Evolutionary conservation across 2,888 invertebrate species (phyloP), one percentile per base, ranked within the genome.

Genomic region (Dicycla oo): DNA sequence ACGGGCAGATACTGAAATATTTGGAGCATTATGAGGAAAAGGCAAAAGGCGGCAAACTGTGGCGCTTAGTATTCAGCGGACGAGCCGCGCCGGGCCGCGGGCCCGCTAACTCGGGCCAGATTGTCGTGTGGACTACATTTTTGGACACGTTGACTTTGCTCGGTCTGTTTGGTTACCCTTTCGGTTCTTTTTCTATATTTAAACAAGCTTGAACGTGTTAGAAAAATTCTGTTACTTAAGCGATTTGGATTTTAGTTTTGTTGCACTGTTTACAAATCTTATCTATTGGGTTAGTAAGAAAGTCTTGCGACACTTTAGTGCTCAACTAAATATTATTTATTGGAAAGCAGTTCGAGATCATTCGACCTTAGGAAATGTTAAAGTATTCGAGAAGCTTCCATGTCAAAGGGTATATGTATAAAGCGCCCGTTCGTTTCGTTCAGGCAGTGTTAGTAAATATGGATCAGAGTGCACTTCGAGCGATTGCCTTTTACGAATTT

Each of bases 21-120:
- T 81, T 78, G 74, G 67, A 77, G 58, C 68, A 73, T 74, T 73
- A 73, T 75, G 66, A 82, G 73, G 76, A 70, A 64, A 80, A 82
- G 71, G 77, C 73, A 79, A 66, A 40, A 73, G 72, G 75, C 79
- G 69, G 74, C 80, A 71, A 82, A 81, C 80, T 73, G 70, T 63
- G 62, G 54, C 73, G 80, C 75, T 90, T 89, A 87, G 87, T 89
- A 90, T 90, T 88, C 90, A 76, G 81, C 49, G 54, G 57, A 69
- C 70, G 83, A 69, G 47, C 49, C 73, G 30, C 78, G 69, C 64
- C 77, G 80, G 78, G 68, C 74, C 75, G 63, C 77, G 80, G 78
- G 68, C 74, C 75, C 79, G 81, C 81, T 81, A 84, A 82, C 78
- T 85, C 78, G 68, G 75, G 77, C 80, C 84, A 84, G 82, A 83